Conservation (phyloP, 2,113 vertebrate genomes). For the Balaenoptera acutorostrata region DNA sequence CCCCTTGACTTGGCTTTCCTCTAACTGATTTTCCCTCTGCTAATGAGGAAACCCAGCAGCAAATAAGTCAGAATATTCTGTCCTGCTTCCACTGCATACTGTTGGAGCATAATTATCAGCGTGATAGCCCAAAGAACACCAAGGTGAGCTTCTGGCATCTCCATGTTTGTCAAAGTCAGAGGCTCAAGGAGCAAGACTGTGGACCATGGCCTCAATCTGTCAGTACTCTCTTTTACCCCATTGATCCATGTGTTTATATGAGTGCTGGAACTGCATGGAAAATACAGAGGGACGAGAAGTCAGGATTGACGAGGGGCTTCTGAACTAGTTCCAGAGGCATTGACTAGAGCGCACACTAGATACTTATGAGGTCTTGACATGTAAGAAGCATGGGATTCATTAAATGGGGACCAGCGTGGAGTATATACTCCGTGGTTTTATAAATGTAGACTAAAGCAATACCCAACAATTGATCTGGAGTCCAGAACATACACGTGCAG, state of each 20-base stretch:
- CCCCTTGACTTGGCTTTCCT: neutral
- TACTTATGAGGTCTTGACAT: neutral
- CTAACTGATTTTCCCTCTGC: neutral
- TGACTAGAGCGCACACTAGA: neutral
- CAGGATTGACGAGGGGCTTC: accelerated
- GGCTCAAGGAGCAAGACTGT: neutral
- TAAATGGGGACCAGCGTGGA: neutral
- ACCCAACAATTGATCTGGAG: neutral
- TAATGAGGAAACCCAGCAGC: neutral
- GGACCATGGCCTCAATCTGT: neutral
- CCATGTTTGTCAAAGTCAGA: neutral
- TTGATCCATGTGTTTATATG: accelerated
- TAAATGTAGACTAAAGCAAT: neutral
- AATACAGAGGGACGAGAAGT: neutral
- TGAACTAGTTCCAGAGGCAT: neutral
- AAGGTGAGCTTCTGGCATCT: neutral
- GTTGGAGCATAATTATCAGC: neutral
- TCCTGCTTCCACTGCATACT: neutral
- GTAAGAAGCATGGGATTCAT: neutral
- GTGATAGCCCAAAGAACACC: neutral
- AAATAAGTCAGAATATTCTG: neutral
- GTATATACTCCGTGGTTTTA: neutral
- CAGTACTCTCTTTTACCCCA: neutral
- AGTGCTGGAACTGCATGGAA: neutral
- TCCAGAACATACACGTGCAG: neutral